Conservation (phyloP, 2,888 invertebrate species). For the Rhodophaea formosa region DNA sequence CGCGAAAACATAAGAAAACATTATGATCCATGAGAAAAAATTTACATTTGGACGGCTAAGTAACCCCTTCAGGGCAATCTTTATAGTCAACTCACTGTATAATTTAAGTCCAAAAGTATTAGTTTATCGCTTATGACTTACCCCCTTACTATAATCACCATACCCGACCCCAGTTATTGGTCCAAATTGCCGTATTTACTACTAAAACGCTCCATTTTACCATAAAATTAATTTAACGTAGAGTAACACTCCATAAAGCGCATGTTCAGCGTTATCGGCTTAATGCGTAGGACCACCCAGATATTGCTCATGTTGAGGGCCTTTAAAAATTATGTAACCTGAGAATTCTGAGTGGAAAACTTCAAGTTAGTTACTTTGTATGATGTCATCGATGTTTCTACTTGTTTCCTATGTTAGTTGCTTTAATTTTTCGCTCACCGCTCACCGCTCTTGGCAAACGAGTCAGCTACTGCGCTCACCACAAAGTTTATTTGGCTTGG, state of each 20-base stretch:
- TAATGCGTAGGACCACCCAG: constrained; percentile 15
- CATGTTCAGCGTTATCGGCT: constrained; percentile 11
- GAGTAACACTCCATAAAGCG: constrained; percentile 39
- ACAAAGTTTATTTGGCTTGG: too few species aligned
- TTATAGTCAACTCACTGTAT: too few species aligned
- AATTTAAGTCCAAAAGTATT: too few species aligned
- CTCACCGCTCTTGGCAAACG: too few species aligned
- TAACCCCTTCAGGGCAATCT: too few species aligned
- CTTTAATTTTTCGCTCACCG: too few species aligned
- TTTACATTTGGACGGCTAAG: too few species aligned
- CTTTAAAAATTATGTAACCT: constrained; percentile 1
- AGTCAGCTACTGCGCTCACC: too few species aligned
- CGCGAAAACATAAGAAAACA: too few species aligned
- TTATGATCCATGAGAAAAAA: too few species aligned
- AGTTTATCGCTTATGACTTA: constrained; percentile 18
- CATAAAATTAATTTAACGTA: constrained; percentile 40
- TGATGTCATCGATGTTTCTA: neutral
- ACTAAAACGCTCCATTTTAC: constrained; percentile 37
- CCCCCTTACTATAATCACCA: constrained; percentile 20
- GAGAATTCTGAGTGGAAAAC: neutral
- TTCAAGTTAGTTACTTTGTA: neutral
- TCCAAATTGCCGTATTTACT: constrained; percentile 38
- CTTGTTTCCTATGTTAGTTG: too few species aligned
- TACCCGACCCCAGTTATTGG: constrained; percentile 27
- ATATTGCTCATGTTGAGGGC: constrained; percentile 9